Evolutionary conservation across 2,888 invertebrate species (phyloP), one percentile per base, ranked within the genome.

Genomic region (Anorthoa munda): DNA sequence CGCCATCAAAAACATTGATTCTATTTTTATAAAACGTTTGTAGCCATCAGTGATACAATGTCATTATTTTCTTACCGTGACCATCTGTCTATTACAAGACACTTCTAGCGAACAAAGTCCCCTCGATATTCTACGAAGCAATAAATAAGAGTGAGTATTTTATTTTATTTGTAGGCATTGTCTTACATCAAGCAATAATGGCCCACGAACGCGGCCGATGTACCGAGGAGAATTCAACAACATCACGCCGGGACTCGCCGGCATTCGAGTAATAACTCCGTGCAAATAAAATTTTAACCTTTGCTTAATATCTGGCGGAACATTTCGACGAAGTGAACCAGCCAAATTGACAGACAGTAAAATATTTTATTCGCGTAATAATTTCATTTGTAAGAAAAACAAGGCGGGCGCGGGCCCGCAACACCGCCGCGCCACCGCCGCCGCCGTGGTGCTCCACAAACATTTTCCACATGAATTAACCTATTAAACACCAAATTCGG

Each of bases 351-450:
- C 96, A 95, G 96, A 94, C 95, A 93, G 93, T 96, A 95, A 96
- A 96, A 95, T 96, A 96, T 96, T 96, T 96, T 95, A 96, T 94
- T 92, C 93, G 87, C 86, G 92, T 93, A 94, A 95, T 96, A 96
- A 96, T 95, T 96, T 95, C 92, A 95, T 96, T 95, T 95, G 93
- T 90, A 93, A 94, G 95, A 95, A 96, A 95, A 95, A 95, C 95
- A 95, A 93, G 89, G 87, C 87, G 88, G 83, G 86, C 50, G 83
- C 81, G 79, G 72, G 82, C 74, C 75, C 67, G 75, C 69, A 50
- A 11, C 74, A 21, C 65, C 58, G 63, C 69, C 51, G 39, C 79
- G 50, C 73, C 69, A 67, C n/a, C 74, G 75, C 60, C 80, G 65
- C 17, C 50, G 71, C 70, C 83, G 88, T 88, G 90, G 88, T 90